phyloP scores from a whole-genome alignment of 2,888 invertebrate species.

The Synanthedon andrenaeformis region DNA sequence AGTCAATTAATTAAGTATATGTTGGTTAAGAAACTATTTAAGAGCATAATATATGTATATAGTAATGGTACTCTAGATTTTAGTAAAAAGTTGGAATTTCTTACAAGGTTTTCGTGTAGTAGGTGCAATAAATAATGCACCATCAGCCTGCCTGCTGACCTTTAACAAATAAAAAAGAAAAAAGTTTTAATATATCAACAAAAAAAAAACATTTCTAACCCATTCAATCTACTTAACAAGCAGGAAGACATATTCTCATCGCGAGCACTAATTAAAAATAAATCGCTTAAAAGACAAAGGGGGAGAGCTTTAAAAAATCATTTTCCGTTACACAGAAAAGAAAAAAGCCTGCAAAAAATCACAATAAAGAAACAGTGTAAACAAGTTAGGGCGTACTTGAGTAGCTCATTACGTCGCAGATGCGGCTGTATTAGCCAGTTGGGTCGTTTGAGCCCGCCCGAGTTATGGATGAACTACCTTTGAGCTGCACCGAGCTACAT shows the following conservation, averaged over 20 bases:
- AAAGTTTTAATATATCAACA: too few relatives aligned
- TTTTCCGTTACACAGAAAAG: constrained; percentile 53
- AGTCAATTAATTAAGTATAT: too few relatives aligned
- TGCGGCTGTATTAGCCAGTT: constrained; percentile 56
- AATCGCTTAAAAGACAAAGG: constrained; percentile 36
- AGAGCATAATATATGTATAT: too few relatives aligned
- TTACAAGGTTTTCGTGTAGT: too few relatives aligned
- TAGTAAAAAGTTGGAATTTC: too few relatives aligned
- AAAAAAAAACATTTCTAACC: too few relatives aligned
- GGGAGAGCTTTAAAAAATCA: constrained; percentile 39
- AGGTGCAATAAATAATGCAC: too few relatives aligned
- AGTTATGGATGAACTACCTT: background rate
- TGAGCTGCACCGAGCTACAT: constrained; percentile 7
- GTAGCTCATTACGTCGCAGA: constrained; percentile 66
- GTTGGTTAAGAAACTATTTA: too few relatives aligned
- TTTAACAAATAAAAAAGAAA: too few relatives aligned
- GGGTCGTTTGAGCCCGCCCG: constrained; percentile 26
- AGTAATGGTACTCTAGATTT: too few relatives aligned
- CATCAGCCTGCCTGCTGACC: too few relatives aligned
- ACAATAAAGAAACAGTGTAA: constrained; percentile 71
- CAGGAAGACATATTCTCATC: constrained; percentile 1
- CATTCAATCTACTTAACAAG: too few relatives aligned
- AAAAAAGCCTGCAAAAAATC: constrained; percentile 61
- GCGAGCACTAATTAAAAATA: constrained; percentile 40
- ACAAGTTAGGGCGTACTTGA: constrained; percentile 69